These are phyloP conservation scores for Gobio gobio DNA, from an alignment of 2,113 vertebrate species.

Conservation along the genomic window DNA sequence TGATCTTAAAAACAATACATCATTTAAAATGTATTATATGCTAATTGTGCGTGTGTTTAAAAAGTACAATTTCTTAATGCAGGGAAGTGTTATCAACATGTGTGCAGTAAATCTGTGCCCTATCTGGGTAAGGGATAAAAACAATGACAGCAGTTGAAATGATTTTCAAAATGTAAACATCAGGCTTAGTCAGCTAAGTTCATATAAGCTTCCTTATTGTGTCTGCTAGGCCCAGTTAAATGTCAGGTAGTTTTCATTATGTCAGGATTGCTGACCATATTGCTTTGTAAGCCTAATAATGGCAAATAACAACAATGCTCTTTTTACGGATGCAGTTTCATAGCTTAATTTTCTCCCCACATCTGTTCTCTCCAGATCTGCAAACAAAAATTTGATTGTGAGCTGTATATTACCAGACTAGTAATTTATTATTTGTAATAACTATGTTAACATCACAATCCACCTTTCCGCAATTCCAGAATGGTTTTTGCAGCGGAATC, in stretches of 20 bases:
- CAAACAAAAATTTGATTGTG: slow-evolving; percentile 33
- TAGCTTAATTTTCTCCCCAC: slow-evolving; percentile 30
- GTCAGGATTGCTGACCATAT: slow-evolving; percentile 46
- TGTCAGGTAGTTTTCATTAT: slow-evolving; percentile 48
- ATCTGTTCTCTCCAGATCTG: slow-evolving; percentile 39
- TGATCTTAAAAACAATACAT: neutral
- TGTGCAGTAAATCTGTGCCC: neutral
- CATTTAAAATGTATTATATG: too few relatives aligned
- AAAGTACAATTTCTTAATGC: neutral
- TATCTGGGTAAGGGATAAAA: slow-evolving; percentile 32
- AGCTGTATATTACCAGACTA: slow-evolving; percentile 16
- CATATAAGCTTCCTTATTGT: slow-evolving; percentile 43
- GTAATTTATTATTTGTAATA: neutral
- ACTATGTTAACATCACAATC: neutral
- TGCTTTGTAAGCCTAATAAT: slow-evolving; percentile 46
- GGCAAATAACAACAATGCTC: slow-evolving; percentile 46
- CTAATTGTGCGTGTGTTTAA: neutral
- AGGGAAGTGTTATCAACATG: neutral
- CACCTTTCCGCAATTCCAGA: slow-evolving; percentile 6
- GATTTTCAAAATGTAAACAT: slow-evolving; percentile 42
- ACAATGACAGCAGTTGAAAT: slow-evolving; percentile 34
- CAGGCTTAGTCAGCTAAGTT: slow-evolving; percentile 45
- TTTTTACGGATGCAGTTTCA: slow-evolving; percentile 39
- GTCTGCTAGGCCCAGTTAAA: slow-evolving; percentile 45
- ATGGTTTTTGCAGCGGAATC: neutral